Percentiles rank a stretch among this genome's conserved stretches.
Evolutionary conservation across 2,888 invertebrate genomes (phyloP).

Genomic region (Hoplodrina blanda): DNA sequence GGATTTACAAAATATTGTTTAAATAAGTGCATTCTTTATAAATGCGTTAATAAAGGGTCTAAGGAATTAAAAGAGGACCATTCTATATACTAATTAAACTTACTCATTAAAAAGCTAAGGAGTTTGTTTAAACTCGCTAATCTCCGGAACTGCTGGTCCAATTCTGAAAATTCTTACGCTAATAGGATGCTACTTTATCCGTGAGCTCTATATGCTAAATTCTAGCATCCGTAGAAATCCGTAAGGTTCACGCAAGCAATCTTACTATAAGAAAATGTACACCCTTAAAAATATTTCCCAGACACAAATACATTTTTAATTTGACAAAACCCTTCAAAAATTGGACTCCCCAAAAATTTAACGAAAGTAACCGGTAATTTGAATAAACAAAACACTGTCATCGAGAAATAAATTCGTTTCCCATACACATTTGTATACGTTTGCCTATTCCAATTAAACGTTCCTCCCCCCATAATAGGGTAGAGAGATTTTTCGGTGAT

Average conservation of each 20-base stretch:
- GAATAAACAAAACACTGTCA: constrained; percentile 61
- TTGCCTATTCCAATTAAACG: constrained; percentile 85
- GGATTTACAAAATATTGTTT: not conserved
- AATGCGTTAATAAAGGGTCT: not conserved
- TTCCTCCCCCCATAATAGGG: constrained; percentile 77
- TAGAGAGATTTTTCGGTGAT: constrained; percentile 80
- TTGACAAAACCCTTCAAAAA: constrained; percentile 17
- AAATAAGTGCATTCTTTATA: not conserved
- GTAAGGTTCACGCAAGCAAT: too few relatives aligned
- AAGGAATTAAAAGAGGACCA: not conserved
- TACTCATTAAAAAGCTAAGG: too few relatives aligned
- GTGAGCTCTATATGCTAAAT: too few relatives aligned
- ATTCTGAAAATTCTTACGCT: too few relatives aligned
- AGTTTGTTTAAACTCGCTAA: too few relatives aligned
- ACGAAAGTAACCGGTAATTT: constrained; percentile 42
- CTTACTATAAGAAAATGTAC: not conserved
- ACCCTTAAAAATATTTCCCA: not conserved
- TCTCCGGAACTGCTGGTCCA: too few relatives aligned
- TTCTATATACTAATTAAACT: too few relatives aligned
- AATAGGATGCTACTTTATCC: too few relatives aligned
- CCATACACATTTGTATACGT: constrained; percentile 82
- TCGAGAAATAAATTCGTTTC: constrained; percentile 78
- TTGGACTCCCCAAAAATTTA: constrained; percentile 28
- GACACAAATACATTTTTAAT: not conserved
- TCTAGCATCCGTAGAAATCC: too few relatives aligned